These are phyloP conservation scores for Stegastes partitus DNA, from an alignment of 2,113 vertebrate genomes.

Conservation along the genomic window DNA sequence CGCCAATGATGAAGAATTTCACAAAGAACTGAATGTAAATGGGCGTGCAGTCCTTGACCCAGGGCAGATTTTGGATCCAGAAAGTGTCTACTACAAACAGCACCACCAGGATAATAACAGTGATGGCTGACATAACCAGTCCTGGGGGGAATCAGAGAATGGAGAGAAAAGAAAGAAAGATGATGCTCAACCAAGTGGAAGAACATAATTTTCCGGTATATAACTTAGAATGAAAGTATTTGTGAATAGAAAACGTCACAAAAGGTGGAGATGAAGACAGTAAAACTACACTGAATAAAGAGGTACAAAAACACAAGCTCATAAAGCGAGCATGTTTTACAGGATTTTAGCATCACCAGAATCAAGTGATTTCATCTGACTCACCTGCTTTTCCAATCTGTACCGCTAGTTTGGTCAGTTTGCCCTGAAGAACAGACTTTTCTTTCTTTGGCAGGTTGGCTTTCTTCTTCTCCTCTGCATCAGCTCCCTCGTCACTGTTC, in stretches of 20 bases:
- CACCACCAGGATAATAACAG: constrained; percentile 97
- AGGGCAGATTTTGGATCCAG: constrained; percentile 92
- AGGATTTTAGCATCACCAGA: not conserved
- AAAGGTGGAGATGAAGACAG: not conserved
- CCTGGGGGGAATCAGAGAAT: constrained; percentile 80
- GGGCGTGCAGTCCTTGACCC: constrained; percentile 94
- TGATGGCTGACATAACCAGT: constrained; percentile 97
- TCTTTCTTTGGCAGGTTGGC: constrained; percentile 96
- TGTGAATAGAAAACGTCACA: no score
- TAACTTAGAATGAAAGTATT: no score
- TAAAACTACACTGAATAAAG: not conserved
- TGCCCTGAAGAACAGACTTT: constrained; percentile 98
- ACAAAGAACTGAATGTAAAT: constrained; percentile 99
- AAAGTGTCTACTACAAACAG: constrained; percentile 97
- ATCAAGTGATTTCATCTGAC: not conserved
- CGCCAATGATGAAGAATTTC: constrained; percentile 99
- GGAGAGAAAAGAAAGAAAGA: no score
- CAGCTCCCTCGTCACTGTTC: constrained; percentile 94
- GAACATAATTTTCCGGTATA: no score
- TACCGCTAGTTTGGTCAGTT: constrained; percentile 97
- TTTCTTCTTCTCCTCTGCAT: constrained; percentile 96
- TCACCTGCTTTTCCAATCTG: constrained; percentile 99
- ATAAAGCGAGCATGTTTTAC: not conserved
- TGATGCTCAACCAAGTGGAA: no score
- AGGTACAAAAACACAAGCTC: not conserved